phyloP scores from a whole-genome alignment of 2,888 invertebrate genomes.

The Acrobasis suavella region DNA sequence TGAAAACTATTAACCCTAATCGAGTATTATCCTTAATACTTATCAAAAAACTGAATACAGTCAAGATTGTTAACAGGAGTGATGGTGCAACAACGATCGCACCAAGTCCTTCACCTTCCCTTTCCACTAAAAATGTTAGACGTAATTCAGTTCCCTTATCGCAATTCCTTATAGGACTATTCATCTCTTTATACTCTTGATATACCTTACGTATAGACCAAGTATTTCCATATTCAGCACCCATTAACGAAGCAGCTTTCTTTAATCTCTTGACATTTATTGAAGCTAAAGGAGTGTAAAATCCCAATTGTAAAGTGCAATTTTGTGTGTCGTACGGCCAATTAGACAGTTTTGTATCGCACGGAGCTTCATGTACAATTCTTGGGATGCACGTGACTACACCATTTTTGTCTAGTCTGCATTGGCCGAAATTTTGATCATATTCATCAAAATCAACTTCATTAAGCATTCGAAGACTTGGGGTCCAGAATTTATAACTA shows the following conservation, averaged over 20 bases:
- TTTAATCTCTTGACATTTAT: conserved; percentile 27
- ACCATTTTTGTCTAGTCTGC: conserved; percentile 30
- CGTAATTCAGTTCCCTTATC: conserved; percentile 3
- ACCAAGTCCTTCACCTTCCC: conserved; percentile 30
- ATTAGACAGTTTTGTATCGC: conserved; percentile 32
- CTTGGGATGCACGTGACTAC: conserved; percentile 18
- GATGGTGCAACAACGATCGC: conserved; percentile 35
- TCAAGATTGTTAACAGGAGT: conserved; percentile 31
- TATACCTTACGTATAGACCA: conserved; percentile 38
- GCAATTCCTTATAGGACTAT: neutral
- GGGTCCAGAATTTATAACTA: conserved; percentile 39
- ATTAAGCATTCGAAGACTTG: conserved; percentile 39
- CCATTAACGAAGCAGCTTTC: conserved; percentile 24
- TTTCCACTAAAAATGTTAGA: conserved; percentile 30
- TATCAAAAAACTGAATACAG: conserved; percentile 30
- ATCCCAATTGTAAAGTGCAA: conserved; percentile 37
- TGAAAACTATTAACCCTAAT: conserved; percentile 32
- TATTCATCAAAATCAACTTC: conserved; percentile 23
- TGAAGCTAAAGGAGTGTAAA: conserved; percentile 8
- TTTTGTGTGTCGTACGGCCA: conserved; percentile 43
- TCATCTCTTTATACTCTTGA: neutral
- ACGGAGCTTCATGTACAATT: conserved; percentile 24
- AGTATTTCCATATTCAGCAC: conserved; percentile 35
- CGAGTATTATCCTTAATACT: conserved; percentile 30
- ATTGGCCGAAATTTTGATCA: conserved; percentile 22